Percentiles rank a stretch among this genome's conserved stretches.
Conservation (phyloP, 1,140 invertebrate species). For the Sycophaga agraensis region DNA sequence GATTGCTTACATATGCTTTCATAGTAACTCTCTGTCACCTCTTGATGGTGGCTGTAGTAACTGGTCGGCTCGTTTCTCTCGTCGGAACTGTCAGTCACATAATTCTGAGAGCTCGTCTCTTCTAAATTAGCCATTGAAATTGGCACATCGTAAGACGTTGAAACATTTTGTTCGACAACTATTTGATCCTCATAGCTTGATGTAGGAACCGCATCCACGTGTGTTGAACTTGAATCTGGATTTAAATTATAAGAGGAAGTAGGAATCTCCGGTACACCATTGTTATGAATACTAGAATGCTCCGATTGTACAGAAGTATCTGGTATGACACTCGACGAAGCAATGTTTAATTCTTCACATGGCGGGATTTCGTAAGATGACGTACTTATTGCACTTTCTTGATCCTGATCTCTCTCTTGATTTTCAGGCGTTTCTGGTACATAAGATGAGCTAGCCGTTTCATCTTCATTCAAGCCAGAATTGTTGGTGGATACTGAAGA, state of each 20-base stretch:
- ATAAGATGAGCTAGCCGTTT: conserved; percentile 54
- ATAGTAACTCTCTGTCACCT: conserved; percentile 49
- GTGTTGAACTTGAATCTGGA: conserved; percentile 51
- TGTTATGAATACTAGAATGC: conserved; percentile 51
- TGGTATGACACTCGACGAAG: conserved; percentile 49
- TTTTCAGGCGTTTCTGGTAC: conserved; percentile 55
- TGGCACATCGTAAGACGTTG: conserved; percentile 50
- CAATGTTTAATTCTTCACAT: conserved; percentile 54
- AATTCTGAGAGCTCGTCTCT: conserved; percentile 48
- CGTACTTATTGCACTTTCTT: conserved; percentile 55
- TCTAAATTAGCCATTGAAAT: conserved; percentile 52
- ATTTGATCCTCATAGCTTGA: conserved; percentile 52
- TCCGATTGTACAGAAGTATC: conserved; percentile 47
- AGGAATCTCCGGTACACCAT: conserved; percentile 52
- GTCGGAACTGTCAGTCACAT: conserved; percentile 50
- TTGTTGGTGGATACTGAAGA: conserved; percentile 47
- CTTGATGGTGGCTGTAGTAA: conserved; percentile 46
- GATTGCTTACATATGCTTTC: conserved; percentile 39
- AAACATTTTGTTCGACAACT: conserved; percentile 51
- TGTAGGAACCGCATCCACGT: conserved; percentile 45
- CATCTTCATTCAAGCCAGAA: conserved; percentile 50
- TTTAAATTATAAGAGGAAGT: conserved; percentile 53
- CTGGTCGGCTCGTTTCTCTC: conserved; percentile 47
- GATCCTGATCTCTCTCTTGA: conserved; percentile 55
- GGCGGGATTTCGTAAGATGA: conserved; percentile 56